These are phyloP conservation scores for Danio kyathit DNA, from an alignment of 2,797 vertebrate species.

Conservation along the genomic window DNA sequence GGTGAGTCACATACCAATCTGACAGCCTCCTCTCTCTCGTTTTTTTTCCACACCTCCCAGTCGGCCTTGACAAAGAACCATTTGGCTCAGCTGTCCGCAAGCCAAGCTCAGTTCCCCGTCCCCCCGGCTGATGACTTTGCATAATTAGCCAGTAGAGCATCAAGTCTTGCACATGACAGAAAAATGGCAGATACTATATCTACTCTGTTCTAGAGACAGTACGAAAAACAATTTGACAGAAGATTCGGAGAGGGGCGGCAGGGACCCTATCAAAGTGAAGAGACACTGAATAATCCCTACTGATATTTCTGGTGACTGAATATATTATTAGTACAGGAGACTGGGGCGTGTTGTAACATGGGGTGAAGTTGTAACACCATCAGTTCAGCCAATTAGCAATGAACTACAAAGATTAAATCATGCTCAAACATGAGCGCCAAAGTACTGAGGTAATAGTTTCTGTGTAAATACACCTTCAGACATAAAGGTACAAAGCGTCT, in stretches of 20 bases:
- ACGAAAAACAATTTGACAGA: neutral
- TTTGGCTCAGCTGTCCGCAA: constrained; percentile 52
- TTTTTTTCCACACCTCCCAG: constrained; percentile 8
- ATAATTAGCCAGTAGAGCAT: constrained; percentile 52
- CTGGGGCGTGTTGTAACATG: constrained; percentile 5
- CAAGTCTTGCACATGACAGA: constrained; percentile 14
- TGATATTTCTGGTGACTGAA: constrained; percentile 1
- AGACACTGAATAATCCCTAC: neutral
- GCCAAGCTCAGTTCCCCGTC: constrained; percentile 40
- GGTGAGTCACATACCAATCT: constrained; percentile 53
- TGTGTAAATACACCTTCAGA: neutral
- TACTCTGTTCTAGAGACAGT: neutral
- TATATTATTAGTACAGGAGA: neutral
- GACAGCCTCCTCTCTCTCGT: constrained; percentile 50
- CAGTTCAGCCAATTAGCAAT: constrained; percentile 3
- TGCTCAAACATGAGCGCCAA: neutral
- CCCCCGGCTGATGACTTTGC: constrained; percentile 45
- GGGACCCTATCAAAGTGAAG: neutral
- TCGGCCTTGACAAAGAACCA: constrained; percentile 50
- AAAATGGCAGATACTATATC: constrained; percentile 18
- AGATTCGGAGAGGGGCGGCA: neutral
- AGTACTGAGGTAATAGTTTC: neutral
- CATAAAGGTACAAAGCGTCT: too few species aligned
- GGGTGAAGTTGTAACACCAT: neutral
- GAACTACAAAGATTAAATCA: neutral